Base-by-base conservation (phyloP, 2,888 invertebrate genomes). In the Tiphia femorata region DNA sequence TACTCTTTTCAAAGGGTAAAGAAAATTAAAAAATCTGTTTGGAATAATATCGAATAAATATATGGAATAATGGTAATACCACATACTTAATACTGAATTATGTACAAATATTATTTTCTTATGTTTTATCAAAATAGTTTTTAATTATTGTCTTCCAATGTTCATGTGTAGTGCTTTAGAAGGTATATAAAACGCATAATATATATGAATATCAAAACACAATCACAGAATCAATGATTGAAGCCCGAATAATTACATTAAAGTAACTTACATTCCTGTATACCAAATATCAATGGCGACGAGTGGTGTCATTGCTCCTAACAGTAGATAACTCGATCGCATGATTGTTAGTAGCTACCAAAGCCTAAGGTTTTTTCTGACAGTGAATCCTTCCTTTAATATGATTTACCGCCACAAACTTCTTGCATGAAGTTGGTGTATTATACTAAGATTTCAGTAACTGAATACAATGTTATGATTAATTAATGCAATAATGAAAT, bases 221-320 rank as follows among this genome's bases (percentile, higher is more conserved):
- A 17, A 50, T 48, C 2, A 60, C 23, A 54, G 30, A 47, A 52
- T 19, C 20, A n/a, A n/a, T n/a, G n/a, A n/a, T n/a, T n/a, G n/a
- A n/a, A n/a, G n/a, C n/a, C n/a, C n/a, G n/a, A n/a, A 57, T 21
- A 10, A 52, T 57, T 41, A 53, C 30, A 46, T 46, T 40, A 51
- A 40, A 52, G 49, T 40, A 62, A 83, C 82, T 83, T 83, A 83
- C 83, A 75, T 70, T 79, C 78, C 77, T 47, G 69, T 75, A 72
- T 76, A 80, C 80, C 80, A 81, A 66, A 80, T 76, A 78, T 81
- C 80, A 76, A 81, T 68, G 64, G 67, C 59, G 76, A 70, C 52
- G 76, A 78, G 70, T 62, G 78, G 77, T 62, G 79, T 59, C 72
- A 76, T 62, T 64, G 75, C 72, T 65, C 73, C 74, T 79, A 79